Percentiles rank a stretch among this genome's conserved stretches.
Conservation (phyloP, 2,797 vertebrate genomes). For the Chiroxiphia lanceolata region DNA sequence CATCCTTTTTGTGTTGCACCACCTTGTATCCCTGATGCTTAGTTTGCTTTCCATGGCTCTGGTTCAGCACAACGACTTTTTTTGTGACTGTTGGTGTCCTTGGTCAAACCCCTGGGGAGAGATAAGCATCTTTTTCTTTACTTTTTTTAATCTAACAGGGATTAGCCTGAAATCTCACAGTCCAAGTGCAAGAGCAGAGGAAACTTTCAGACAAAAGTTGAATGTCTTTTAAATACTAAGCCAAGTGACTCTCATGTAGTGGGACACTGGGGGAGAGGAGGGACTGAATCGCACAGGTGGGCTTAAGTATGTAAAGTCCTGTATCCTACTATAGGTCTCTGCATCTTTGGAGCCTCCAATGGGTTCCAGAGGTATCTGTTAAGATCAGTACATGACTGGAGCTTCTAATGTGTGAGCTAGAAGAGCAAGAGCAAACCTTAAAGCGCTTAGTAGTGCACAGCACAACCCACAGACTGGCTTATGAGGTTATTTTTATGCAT, state of each 20-base stretch:
- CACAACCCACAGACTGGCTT: background rate
- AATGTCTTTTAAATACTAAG: background rate
- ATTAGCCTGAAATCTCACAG: background rate
- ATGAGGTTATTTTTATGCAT: constrained; percentile 42
- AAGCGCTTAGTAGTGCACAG: background rate
- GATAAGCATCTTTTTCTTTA: background rate
- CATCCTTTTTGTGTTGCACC: background rate
- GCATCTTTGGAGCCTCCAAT: background rate
- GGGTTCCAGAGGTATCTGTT: background rate
- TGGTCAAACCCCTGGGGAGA: background rate
- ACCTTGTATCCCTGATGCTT: background rate
- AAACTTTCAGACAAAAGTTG: background rate
- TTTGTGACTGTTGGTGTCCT: background rate
- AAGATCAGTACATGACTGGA: background rate
- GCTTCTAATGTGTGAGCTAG: background rate
- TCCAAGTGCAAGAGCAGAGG: background rate
- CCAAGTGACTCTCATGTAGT: background rate
- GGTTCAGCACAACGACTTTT: background rate
- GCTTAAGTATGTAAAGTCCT: background rate
- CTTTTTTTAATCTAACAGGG: background rate
- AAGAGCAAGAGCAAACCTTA: background rate
- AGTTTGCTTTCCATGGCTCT: background rate
- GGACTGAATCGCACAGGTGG: background rate
- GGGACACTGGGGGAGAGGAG: background rate
- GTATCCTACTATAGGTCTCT: background rate